These are phyloP conservation scores for Calcarius lapponicus DNA, from an alignment of 2,797 vertebrate genomes.

Conservation along the genomic window DNA sequence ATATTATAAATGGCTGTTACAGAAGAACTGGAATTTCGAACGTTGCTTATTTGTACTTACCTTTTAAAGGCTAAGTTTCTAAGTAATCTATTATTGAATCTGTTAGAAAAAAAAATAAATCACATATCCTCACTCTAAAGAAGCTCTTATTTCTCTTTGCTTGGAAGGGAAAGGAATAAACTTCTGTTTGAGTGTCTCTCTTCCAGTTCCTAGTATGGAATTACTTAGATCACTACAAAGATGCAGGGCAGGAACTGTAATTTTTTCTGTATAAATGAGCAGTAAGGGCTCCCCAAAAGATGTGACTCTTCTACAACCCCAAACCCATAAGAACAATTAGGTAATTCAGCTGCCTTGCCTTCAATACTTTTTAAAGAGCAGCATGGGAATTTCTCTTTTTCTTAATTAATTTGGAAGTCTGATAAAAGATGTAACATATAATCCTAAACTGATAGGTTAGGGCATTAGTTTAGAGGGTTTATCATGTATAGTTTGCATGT, in stretches of 20 bases:
- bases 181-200: background rate
- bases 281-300: background rate
- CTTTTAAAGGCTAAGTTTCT: constrained; percentile 15
- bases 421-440: background rate
- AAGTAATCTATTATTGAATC: background rate
- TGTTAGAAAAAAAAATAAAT: background rate
- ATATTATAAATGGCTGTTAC: constrained; percentile 15
- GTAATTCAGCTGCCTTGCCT: background rate
- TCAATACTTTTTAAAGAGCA: background rate
- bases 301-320: rapidly evolving
- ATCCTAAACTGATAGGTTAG: constrained; percentile 7
- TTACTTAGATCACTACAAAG: background rate
- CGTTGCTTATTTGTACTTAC: background rate
- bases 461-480: constrained; percentile 19
- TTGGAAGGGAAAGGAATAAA: background rate
- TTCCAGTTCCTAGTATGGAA: background rate
- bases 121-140: background rate
- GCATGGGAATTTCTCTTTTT: background rate
- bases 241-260: background rate
- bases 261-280: background rate
- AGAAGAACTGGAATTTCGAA: constrained; percentile 12
- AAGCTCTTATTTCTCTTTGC: background rate
- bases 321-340: background rate
- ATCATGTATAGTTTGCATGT: background rate
- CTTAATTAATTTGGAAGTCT: constrained; percentile 1